Evolutionary conservation across 2,113 vertebrate genomes (phyloP), one percentile per base, ranked within the genome.

Genomic region (Clupea harengus): DNA sequence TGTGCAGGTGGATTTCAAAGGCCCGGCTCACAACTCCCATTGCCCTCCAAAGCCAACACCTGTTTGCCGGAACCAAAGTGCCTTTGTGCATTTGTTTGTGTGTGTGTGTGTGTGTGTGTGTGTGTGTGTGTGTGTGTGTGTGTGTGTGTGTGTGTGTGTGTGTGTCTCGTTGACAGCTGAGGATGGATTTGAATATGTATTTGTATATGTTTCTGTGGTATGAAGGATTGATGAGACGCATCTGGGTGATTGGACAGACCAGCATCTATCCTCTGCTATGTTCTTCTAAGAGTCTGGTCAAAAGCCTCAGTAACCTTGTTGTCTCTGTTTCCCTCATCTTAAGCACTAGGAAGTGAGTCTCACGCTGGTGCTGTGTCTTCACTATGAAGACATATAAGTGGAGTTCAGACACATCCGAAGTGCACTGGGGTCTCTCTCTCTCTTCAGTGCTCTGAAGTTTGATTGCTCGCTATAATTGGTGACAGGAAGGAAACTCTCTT

Each of bases 41-140:
- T 54, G 87, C 84, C 88, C 0, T n/a, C 20, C 82, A 81, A 86
- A 84, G 67, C 44, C 50, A 60, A 83, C 82, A 91, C 87, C 87
- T 88, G 88, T 78, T 90, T 78, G 72, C 72, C 25, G 15, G 28
- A 10, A 89, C 90, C 91, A 92, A 84, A 92, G 86, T 89, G 39
- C 84, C 80, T 81, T 85, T 84, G 72, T 72, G n/a, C 28, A 13
- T 72, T 28, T 28, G 64, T 39, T 3, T 44, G 25, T 39, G 28
- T 78, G 39, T 78, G 11, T 17, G 1, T 78, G 72, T 17, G 10
- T 39, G 32, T 5, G 3, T 78, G 72, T 78, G 72, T 39, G 28
- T 78, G 72, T 17, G 28, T 75, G 85, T n/a, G 88, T 88, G 86
- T 89, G 83, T 83, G 85, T 90, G 89, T 88, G 88, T 86, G 86